phyloP scores from a whole-genome alignment of 2,888 invertebrate species.

The Tribolium freemani region DNA sequence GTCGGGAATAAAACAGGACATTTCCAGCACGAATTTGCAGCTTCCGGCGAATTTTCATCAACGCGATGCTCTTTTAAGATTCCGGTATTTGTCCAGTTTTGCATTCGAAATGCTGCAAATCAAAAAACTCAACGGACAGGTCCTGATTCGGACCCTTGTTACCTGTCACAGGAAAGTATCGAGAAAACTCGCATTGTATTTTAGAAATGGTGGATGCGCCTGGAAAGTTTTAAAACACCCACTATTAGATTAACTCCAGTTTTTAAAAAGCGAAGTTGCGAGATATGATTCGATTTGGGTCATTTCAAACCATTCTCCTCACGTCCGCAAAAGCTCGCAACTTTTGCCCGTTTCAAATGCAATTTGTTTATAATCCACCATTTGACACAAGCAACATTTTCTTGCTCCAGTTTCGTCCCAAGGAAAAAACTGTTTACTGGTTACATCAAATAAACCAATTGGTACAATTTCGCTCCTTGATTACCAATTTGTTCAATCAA shows the following conservation, averaged over 20 bases:
- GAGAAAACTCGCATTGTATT: no score
- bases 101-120: background rate
- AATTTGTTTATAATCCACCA: no score
- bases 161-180: conserved; percentile 11
- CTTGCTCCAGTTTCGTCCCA: background rate
- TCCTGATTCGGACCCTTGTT: conserved; percentile 7
- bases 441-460: background rate
- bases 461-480: background rate
- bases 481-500: background rate
- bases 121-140: background rate
- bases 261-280: no score
- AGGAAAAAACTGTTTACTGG: background rate
- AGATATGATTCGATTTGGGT: no score
- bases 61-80: background rate
- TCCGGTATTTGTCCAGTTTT: background rate
- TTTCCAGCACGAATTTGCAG: background rate
- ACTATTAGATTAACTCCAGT: no score
- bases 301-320: no score
- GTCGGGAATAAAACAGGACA: conserved; percentile 10
- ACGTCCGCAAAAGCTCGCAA: no score
- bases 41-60: conserved; percentile 6
- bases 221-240: no score
- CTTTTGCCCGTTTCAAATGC: no score
- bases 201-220: no score
- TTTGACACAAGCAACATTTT: background rate